These are phyloP conservation scores for Harpagoxenus sublaevis DNA, from an alignment of 2,888 invertebrate species.

Conservation along the genomic window DNA sequence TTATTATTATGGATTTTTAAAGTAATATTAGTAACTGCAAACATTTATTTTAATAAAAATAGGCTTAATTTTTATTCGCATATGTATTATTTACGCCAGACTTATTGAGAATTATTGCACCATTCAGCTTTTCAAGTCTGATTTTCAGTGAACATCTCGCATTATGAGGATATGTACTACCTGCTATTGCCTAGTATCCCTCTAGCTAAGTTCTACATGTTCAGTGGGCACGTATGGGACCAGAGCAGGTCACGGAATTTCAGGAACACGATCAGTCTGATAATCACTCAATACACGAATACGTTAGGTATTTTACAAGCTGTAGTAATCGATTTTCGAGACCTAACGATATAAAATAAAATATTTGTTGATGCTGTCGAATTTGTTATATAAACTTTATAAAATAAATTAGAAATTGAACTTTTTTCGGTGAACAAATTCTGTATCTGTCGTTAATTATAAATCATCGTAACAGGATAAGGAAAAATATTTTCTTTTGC, in stretches of 20 bases:
- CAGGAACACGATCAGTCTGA: constrained; percentile 84
- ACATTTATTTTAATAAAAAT: constrained; percentile 4
- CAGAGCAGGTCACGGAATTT: constrained; percentile 86
- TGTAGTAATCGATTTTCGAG: not conserved
- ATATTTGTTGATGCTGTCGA: not conserved
- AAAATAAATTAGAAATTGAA: not conserved
- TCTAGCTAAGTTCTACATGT: constrained; percentile 86
- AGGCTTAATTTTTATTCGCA: not conserved
- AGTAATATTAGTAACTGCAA: too few species aligned
- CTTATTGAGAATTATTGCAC: constrained; percentile 30
- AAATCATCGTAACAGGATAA: not conserved
- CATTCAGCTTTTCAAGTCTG: constrained; percentile 70
- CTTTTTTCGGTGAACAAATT: not conserved
- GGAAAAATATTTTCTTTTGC: constrained; percentile 20
- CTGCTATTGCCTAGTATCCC: constrained; percentile 86
- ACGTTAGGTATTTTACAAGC: constrained; percentile 84
- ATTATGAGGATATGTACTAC: constrained; percentile 86
- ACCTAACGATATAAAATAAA: not conserved
- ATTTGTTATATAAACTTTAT: not conserved
- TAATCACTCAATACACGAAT: constrained; percentile 85
- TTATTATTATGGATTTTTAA: not conserved
- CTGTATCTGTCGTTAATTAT: not conserved
- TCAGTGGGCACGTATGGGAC: constrained; percentile 86
- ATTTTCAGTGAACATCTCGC: constrained; percentile 85
- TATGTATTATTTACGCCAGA: not conserved